phyloP scores from a whole-genome alignment of 2,113 vertebrate genomes.

The Cygnus atratus region DNA sequence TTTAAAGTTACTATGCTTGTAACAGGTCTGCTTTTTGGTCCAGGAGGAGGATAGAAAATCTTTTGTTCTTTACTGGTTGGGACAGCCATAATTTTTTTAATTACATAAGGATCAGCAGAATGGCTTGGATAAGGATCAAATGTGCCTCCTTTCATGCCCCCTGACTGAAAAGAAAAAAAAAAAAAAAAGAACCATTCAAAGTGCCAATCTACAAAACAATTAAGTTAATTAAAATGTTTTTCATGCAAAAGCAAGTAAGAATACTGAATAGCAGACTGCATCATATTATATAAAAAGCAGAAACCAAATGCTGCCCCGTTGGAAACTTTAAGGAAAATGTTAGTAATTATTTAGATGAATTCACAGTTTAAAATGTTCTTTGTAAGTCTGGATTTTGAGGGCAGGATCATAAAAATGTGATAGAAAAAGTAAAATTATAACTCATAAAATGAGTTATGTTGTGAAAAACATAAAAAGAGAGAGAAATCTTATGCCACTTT shows the following conservation, averaged over 20 bases:
- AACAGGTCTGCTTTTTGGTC: constrained; percentile 81
- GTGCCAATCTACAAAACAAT: background rate
- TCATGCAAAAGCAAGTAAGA: background rate
- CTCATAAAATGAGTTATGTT: background rate
- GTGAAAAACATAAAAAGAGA: background rate
- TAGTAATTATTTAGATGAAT: background rate
- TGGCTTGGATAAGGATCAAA: constrained; percentile 81
- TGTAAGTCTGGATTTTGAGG: background rate
- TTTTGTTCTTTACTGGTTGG: constrained; percentile 33
- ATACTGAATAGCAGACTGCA: background rate
- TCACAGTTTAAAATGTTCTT: background rate
- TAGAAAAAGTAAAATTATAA: background rate
- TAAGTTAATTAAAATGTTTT: background rate
- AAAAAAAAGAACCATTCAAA: background rate
- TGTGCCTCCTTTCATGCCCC: constrained; percentile 87
- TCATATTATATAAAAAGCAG: background rate
- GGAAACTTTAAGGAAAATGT: background rate
- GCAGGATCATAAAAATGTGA: background rate
- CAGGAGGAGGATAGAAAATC: constrained; percentile 77
- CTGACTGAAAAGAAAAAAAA: constrained; percentile 58
- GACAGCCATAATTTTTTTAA: constrained; percentile 7
- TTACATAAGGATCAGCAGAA: constrained; percentile 74
- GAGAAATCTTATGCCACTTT: background rate
- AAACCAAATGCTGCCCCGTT: background rate
- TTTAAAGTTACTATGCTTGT: constrained; percentile 81